Base-by-base conservation (phyloP, 2,888 invertebrate species). In the Malacosoma neustria region DNA sequence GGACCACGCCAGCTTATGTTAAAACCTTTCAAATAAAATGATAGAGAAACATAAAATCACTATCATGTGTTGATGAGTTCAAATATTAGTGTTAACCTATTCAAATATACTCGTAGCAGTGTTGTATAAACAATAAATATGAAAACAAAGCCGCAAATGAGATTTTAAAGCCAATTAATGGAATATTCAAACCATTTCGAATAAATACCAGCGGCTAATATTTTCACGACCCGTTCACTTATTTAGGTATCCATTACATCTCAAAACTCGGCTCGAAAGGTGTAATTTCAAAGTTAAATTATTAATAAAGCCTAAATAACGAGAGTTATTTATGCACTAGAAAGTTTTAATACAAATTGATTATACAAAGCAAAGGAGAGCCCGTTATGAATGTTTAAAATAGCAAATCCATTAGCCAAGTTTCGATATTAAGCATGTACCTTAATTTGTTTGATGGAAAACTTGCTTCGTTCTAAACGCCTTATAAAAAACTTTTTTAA, bases 381-480 rank as follows among this genome's bases (percentile, higher is more conserved):
- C 46, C 43, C 36, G 22, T 22, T 70, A 72, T 75, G 76, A 80
- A 77, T 76, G 75, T 72, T 22, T 22, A 66, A 74, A 79, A 80
- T 82, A 76, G 61, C 66, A 71, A 80, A 81, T 76, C 81, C 81
- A 80, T 81, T 80, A 79, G 56, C 53, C 57, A 59, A 82, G 71
- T 79, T 81, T 73, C 68, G 72, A 72, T 76, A 76, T 76, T 74
- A 74, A 72, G 72, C 65, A 69, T 64, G 72, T 65, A 74, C 74
- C 75, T 77, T 79, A 72, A 81, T 80, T 79, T 75, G 70, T 76
- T 73, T 80, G 80, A 81, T 81, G 80, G 76, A 65, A 75, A 80
- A 74, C 75, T 79, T 72, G 67, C 75, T 75, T 51, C 59, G 43
- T 57, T 61, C 66, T 70, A 70, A 80, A 74, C 66, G 75, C 60